Percentiles rank a stretch among this genome's conserved stretches.
Conservation (phyloP, 2,888 invertebrate genomes). For the Biston stratarius region DNA sequence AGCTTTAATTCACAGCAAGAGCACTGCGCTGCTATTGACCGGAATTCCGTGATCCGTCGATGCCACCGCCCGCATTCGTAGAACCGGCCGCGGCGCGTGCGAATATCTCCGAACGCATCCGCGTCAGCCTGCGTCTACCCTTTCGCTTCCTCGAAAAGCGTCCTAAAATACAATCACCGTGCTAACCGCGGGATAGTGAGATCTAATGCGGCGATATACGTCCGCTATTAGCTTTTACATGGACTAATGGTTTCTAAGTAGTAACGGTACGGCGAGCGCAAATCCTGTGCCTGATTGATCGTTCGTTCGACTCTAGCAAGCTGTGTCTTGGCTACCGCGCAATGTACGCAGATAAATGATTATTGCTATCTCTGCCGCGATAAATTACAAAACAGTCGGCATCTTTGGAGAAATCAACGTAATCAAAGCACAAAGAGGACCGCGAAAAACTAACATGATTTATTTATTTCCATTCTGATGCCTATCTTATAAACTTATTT, state of each 20-base stretch:
- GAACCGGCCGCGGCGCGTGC: conserved; percentile 36
- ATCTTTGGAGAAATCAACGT: conserved; percentile 28
- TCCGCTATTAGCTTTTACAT: conserved; percentile 52
- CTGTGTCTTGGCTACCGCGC: conserved; percentile 48
- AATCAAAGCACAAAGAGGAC: conserved; percentile 21
- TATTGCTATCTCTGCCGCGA: conserved; percentile 45
- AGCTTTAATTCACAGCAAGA: conserved; percentile 70
- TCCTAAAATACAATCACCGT: conserved; percentile 84
- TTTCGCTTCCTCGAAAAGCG: conserved; percentile 79
- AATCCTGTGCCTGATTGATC: conserved; percentile 81
- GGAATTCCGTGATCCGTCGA: conserved; percentile 39
- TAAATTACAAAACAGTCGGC: conserved; percentile 28
- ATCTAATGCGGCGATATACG: conserved; percentile 59
- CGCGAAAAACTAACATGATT: conserved; percentile 28
- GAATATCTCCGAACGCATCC: conserved; percentile 40
- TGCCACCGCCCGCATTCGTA: conserved; percentile 37
- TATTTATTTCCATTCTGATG: conserved; percentile 13
- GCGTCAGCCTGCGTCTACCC: conserved; percentile 49
- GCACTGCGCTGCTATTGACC: conserved; percentile 35
- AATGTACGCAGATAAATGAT: conserved; percentile 49
- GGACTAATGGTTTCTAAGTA: conserved; percentile 65
- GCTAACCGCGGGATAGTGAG: conserved; percentile 58
- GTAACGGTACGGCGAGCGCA: conserved; percentile 78
- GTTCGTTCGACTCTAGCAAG: conserved; percentile 50
- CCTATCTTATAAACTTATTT: conserved; percentile 18